Percentiles rank a stretch among this genome's conserved stretches.
Conservation (phyloP, 2,113 vertebrate genomes). For the Puma concolor region DNA sequence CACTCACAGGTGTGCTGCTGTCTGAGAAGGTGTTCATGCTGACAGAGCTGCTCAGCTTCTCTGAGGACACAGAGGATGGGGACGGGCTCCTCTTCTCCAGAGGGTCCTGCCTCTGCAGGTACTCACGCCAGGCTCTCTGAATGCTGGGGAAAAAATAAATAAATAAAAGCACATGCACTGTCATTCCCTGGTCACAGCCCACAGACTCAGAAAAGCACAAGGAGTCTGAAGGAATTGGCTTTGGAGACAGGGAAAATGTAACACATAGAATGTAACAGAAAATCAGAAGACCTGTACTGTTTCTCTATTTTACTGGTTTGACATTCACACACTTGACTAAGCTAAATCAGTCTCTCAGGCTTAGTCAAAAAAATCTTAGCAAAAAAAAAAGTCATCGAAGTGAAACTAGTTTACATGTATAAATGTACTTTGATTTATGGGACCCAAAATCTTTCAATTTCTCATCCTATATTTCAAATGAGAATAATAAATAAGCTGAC, state of each 20-base stretch:
- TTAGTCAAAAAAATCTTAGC: neutral
- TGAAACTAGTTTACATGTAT: neutral
- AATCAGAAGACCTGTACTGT: too few relatives aligned
- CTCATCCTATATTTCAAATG: neutral
- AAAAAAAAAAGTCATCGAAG: neutral
- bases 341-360: neutral
- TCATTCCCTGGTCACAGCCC: neutral
- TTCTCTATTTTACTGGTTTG: neutral
- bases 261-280: neutral
- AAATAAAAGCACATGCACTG: neutral
- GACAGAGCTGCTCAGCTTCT: conserved; percentile 95
- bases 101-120: conserved; percentile 81
- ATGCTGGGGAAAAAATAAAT: conserved; percentile 85
- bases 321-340: neutral
- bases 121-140: conserved; percentile 94
- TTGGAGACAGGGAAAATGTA: neutral
- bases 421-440: neutral
- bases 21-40: conserved; percentile 96
- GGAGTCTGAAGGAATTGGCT: neutral
- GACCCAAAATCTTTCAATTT: neutral
- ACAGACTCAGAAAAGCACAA: neutral
- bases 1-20: conserved; percentile 96
- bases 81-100: conserved; percentile 92
- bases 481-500: neutral
- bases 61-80: conserved; percentile 90